A percentile compares a stretch with the other conserved stretches of the same genome.
Evolutionary conservation across 2,113 vertebrate species (phyloP).

Genomic region (Myiozetetes cayanensis): DNA sequence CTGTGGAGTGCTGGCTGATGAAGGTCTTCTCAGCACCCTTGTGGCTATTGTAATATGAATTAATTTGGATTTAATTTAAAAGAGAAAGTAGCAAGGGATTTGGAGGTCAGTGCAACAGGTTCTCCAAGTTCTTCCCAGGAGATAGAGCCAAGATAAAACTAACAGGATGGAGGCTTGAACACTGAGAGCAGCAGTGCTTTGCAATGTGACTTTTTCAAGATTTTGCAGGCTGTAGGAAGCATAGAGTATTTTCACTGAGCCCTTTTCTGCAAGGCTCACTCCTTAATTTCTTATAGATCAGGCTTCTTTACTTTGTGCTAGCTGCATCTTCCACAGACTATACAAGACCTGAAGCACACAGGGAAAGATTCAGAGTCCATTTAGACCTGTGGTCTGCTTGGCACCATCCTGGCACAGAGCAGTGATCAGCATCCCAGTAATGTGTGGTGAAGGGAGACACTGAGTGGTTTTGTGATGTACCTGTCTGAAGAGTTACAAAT

Average conservation of each 20-base stretch:
- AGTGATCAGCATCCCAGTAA: no score
- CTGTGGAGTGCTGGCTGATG: background rate
- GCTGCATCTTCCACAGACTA: background rate
- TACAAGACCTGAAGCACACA: background rate
- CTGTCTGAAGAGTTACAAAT: background rate
- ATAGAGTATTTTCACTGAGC: accelerated
- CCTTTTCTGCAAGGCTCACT: background rate
- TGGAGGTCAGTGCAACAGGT: background rate
- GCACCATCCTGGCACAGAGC: accelerated
- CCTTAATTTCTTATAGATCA: background rate
- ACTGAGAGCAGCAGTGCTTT: background rate
- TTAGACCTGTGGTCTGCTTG: background rate
- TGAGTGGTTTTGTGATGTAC: accelerated
- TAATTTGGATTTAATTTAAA: background rate
- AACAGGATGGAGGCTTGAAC: background rate
- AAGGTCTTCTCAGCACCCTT: background rate
- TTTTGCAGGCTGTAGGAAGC: background rate
- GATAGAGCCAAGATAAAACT: background rate
- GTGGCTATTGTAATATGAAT: background rate
- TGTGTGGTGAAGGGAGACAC: background rate
- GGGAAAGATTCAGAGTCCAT: accelerated
- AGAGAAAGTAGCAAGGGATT: background rate
- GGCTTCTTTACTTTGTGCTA: background rate
- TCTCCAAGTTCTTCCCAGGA: background rate
- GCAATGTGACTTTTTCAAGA: background rate